A percentile compares a stretch with the other conserved stretches of the same genome.
These are phyloP conservation scores for Hypsopygia costalis DNA, from an alignment of 2,888 invertebrate species.

Conservation along the genomic window DNA sequence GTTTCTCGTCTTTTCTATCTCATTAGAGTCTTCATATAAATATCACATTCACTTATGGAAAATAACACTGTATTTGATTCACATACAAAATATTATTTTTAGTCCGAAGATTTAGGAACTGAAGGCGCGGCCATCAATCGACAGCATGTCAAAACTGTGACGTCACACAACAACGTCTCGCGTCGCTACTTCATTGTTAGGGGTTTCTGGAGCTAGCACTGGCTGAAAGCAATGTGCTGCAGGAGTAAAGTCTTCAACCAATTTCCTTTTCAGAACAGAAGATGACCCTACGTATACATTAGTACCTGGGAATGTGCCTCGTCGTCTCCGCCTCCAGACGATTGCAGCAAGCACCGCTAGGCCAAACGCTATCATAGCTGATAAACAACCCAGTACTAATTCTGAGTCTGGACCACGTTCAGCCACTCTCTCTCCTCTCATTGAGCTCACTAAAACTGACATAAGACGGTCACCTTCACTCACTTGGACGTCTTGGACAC, in stretches of 20 bases:
- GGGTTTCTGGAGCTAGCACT: conserved; percentile 75
- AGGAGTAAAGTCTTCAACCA: conserved; percentile 81
- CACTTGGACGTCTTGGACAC: conserved; percentile 81
- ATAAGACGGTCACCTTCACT: conserved; percentile 81
- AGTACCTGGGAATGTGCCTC: conserved; percentile 77
- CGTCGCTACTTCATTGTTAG: conserved; percentile 58
- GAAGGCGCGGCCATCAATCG: conserved; percentile 76
- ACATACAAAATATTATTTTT: conserved; percentile 19
- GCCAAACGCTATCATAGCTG: conserved; percentile 75
- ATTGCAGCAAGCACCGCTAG: conserved; percentile 74
- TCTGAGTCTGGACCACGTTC: conserved; percentile 78
- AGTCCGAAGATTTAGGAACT: conserved; percentile 75
- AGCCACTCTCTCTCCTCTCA: conserved; percentile 79
- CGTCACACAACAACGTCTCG: conserved; percentile 84
- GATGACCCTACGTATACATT: conserved; percentile 82
- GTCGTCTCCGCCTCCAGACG: conserved; percentile 79
- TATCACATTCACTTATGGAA: conserved; percentile 40
- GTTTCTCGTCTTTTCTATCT: conserved; percentile 14
- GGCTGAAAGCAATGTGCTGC: conserved; percentile 80
- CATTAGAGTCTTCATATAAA: background rate
- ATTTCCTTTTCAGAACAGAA: conserved; percentile 80
- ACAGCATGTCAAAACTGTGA: conserved; percentile 81
- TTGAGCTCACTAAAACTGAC: conserved; percentile 83
- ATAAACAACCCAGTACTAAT: conserved; percentile 80
- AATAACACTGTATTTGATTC: conserved; percentile 37